These are phyloP conservation scores for Dipus sagitta DNA, from an alignment of 2,797 vertebrate species.

Conservation along the genomic window DNA sequence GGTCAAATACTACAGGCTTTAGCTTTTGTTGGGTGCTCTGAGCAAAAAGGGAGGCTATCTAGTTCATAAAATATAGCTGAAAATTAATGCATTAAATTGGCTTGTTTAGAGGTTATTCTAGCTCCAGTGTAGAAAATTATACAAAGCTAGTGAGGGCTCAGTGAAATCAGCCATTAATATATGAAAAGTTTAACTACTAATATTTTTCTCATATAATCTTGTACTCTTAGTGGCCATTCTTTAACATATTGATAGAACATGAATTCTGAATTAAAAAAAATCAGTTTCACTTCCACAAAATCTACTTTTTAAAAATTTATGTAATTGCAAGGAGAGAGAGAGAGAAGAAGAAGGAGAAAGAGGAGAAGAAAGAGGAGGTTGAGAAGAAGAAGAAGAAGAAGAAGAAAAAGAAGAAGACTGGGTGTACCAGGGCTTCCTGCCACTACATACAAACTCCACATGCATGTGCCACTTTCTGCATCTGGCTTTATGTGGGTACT, in stretches of 20 bases:
- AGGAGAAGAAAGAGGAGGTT: too few relatives aligned
- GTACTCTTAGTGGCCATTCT: not conserved
- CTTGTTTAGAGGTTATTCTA: not conserved
- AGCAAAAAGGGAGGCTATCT: not conserved
- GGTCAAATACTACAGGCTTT: not conserved
- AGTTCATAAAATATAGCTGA: conserved; percentile 13
- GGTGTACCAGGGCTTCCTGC: too few relatives aligned
- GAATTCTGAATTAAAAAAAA: not conserved
- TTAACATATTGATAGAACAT: not conserved
- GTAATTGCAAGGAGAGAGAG: too few relatives aligned
- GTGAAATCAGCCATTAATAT: not conserved
- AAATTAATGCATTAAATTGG: not conserved
- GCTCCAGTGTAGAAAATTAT: not conserved
- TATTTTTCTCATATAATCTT: not conserved
- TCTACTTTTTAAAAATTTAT: too few relatives aligned
- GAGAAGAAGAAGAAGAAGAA: too few relatives aligned
- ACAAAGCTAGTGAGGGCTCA: not conserved
- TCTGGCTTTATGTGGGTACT: too few relatives aligned
- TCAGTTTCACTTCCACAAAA: not conserved
- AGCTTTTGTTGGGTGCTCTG: not conserved
- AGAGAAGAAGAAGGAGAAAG: too few relatives aligned
- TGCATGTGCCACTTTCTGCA: too few relatives aligned
- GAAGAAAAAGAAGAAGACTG: too few relatives aligned
- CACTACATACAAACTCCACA: too few relatives aligned
- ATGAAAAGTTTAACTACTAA: too few relatives aligned